These are phyloP conservation scores for Cacoxenus indagator DNA, from an alignment of 2,888 invertebrate genomes.

Conservation along the genomic window DNA sequence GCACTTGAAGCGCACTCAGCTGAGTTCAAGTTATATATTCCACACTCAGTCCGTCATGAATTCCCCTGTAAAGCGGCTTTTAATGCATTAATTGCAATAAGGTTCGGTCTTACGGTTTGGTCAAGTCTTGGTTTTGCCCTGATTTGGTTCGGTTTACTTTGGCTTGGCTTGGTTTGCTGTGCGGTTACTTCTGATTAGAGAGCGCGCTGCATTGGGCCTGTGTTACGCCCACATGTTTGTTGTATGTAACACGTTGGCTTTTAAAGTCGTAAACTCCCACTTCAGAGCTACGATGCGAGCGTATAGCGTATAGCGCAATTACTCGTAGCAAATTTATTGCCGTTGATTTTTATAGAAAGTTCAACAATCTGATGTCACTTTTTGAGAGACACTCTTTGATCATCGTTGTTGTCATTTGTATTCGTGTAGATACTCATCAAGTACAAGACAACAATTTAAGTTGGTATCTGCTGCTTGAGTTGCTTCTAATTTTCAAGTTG, in stretches of 20 bases:
- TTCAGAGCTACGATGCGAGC: constrained; percentile 12
- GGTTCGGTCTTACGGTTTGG: too few relatives aligned
- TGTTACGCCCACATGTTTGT: neutral
- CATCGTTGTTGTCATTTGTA: constrained; percentile 2
- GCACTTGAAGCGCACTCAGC: neutral
- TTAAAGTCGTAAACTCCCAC: constrained; percentile 27
- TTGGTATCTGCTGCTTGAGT: constrained; percentile 1
- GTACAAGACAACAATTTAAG: neutral
- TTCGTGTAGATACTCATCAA: constrained; percentile 8
- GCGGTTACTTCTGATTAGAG: constrained; percentile 61
- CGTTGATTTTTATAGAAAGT: constrained; percentile 55
- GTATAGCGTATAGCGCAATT: constrained; percentile 29
- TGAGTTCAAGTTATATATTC: neutral
- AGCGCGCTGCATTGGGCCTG: constrained; percentile 43
- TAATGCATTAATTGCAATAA: too few relatives aligned
- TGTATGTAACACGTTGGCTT: constrained; percentile 25
- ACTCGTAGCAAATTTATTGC: neutral
- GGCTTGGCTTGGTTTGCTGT: constrained; percentile 30
- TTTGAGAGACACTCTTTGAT: neutral
- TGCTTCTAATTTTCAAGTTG: constrained; percentile 49
- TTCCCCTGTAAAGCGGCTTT: too few relatives aligned
- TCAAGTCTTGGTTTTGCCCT: neutral
- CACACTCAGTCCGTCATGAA: neutral
- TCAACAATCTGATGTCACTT: constrained; percentile 46
- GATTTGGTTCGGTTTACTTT: neutral